These are phyloP conservation scores for Apotomis betuletana DNA, from an alignment of 2,888 invertebrate species.

Conservation along the genomic window DNA sequence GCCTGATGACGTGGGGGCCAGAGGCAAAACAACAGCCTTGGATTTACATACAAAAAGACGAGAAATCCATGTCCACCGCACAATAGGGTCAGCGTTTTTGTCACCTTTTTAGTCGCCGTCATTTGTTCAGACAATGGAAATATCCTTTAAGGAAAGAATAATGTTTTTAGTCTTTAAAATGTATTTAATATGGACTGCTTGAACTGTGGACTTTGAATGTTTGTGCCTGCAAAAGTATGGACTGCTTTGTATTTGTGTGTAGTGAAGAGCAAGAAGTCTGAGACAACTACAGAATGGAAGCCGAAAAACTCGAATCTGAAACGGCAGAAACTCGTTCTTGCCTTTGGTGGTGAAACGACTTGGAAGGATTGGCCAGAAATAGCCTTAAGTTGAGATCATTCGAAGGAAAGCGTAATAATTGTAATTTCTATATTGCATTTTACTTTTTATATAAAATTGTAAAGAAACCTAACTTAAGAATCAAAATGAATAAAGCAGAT, in stretches of 20 bases:
- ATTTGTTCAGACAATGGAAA: constrained; percentile 39
- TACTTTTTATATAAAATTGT: too few relatives aligned
- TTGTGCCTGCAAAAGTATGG: not conserved
- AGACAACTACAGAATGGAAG: too few relatives aligned
- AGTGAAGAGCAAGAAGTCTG: constrained; percentile 9
- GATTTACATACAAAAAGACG: constrained; percentile 75
- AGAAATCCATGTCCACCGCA: constrained; percentile 63
- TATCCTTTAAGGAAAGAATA: constrained; percentile 29
- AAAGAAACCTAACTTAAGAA: too few relatives aligned
- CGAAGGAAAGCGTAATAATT: too few relatives aligned
- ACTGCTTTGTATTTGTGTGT: constrained; percentile 1
- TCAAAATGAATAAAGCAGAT: too few relatives aligned
- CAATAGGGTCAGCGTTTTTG: constrained; percentile 69
- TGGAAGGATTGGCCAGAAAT: too few relatives aligned
- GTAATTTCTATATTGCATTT: too few relatives aligned
- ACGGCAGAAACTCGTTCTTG: too few relatives aligned
- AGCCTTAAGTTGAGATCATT: too few relatives aligned
- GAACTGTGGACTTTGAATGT: constrained; percentile 26
- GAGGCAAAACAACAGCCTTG: constrained; percentile 58
- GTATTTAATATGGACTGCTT: constrained; percentile 27
- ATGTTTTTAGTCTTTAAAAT: constrained; percentile 15
- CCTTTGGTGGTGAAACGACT: too few relatives aligned
- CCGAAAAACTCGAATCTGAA: too few relatives aligned
- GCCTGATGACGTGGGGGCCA: constrained; percentile 67
- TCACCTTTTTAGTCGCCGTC: constrained; percentile 48